Conservation (phyloP, 1,140 invertebrate species). For the Diprion similis region DNA sequence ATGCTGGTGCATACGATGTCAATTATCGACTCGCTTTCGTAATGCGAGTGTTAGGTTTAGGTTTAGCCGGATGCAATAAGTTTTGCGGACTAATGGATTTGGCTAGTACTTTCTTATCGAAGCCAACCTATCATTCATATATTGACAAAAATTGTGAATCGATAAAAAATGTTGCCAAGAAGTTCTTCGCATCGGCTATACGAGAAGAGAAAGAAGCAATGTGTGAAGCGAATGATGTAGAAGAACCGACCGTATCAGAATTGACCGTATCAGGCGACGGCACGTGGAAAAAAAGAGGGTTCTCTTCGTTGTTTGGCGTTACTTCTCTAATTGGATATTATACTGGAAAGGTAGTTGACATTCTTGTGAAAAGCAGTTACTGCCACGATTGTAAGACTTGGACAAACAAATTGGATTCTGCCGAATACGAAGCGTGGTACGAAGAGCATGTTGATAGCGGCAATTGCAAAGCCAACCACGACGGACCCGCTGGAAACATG, state of each 20-base stretch:
- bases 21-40: no score
- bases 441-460: constrained; percentile 20
- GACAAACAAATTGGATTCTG: constrained; percentile 18
- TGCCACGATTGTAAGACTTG: constrained; percentile 30
- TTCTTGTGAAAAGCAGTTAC: constrained; percentile 34
- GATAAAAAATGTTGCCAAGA: constrained; percentile 20
- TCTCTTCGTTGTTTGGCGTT: constrained; percentile 14
- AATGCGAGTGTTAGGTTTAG: constrained; percentile 25
- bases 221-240: constrained; percentile 18
- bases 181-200: constrained; percentile 14
- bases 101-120: constrained; percentile 22
- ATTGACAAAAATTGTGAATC: constrained; percentile 18
- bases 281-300: no score
- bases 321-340: constrained; percentile 32
- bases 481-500: constrained; percentile 27
- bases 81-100: constrained; percentile 32
- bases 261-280: background rate
- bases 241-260: constrained; percentile 16
- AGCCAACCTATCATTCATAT: constrained; percentile 16
- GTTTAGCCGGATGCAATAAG: constrained; percentile 30
- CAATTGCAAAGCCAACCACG: constrained; percentile 24
- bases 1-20: background rate
- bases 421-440: constrained; percentile 28
- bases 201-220: constrained; percentile 27
- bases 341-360: constrained; percentile 35